Evolutionary conservation across 2,888 invertebrate genomes (phyloP), one percentile per base, ranked within the genome.

Genomic region (Cylloceria caligata): DNA sequence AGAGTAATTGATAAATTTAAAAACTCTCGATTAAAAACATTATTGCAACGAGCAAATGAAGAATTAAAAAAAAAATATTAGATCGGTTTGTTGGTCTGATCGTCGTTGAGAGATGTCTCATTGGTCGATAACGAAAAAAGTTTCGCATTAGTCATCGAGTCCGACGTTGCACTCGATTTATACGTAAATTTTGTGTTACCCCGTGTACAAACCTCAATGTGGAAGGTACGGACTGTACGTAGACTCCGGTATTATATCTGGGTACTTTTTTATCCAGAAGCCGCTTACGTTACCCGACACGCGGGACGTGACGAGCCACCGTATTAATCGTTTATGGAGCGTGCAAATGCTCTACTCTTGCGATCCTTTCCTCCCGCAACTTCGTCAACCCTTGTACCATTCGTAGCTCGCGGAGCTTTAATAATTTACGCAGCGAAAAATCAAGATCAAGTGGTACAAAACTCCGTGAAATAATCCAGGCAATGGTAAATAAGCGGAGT

Each of bases 301-400:
- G 80, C 83, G 84, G 84, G 72, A 87, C 85, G 83, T 86, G 86
- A 86, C 85, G 86, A 86, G 84, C 85, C 83, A 86, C 87, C 84
- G 86, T 85, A 86, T 87, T 85, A 87, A 86, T 87, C 85, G 84
- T 86, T 85, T 87, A 87, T 83, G 84, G 76, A 85, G 83, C 86
- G 84, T 84, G 75, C 86, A 85, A 83, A 83, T 76, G 68, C 80
- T 47, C 30, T 16, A 16, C 57, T 30, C 19, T 47, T 21, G 24
- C 52, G 68, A 49, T 47, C 36, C 19, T 36, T 64, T 64, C 13
- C 39, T 64, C 39, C 21, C n/a, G 39, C 34, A 11, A 34, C 60
- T 60, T 36, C 64, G 64, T 42, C 62, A 21, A 62, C 39, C 62
- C 19, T 62, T 21, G 36, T 39, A 16, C 21, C 42, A 21, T 42